Percentiles rank a stretch among this genome's conserved stretches.
phyloP scores from a whole-genome alignment of 1,140 invertebrate species.

The Bombus huntii region DNA sequence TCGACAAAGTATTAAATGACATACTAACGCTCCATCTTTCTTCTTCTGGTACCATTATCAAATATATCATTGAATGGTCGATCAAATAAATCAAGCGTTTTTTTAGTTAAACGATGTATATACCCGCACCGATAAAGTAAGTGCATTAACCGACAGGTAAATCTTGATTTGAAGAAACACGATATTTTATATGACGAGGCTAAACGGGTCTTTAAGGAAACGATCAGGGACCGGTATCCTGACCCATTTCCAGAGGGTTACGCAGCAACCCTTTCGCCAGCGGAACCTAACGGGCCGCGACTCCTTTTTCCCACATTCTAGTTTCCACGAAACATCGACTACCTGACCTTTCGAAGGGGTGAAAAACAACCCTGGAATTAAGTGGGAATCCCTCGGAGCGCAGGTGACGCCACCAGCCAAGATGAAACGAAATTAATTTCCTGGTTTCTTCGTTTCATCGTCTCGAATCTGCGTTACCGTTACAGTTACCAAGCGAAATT shows the following conservation, averaged over 20 bases:
- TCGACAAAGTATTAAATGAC: no score
- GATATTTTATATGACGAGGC: constrained; percentile 71
- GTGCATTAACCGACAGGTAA: constrained; percentile 1
- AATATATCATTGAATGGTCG: no score
- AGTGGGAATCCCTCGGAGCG: constrained; percentile 48
- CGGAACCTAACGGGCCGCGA: constrained; percentile 74
- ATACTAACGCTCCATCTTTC: no score
- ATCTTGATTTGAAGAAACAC: constrained; percentile 62
- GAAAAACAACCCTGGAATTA: constrained; percentile 23
- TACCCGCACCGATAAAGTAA: background rate
- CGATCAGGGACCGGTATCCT: constrained; percentile 64
- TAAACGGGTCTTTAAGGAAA: constrained; percentile 76
- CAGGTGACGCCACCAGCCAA: constrained; percentile 24
- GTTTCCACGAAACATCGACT: constrained; percentile 72
- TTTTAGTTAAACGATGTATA: background rate
- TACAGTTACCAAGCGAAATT: background rate
- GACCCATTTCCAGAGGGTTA: constrained; percentile 74
- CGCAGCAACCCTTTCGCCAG: constrained; percentile 76
- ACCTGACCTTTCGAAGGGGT: constrained; percentile 70
- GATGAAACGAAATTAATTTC: constrained; percentile 44
- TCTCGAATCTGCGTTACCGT: background rate
- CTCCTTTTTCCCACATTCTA: constrained; percentile 80
- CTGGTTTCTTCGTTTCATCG: background rate
- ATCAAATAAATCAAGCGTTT: no score
- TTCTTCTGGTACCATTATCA: no score